Evolutionary conservation across 2,888 invertebrate genomes (phyloP).

Genomic region (Ormyrus thymus): DNA sequence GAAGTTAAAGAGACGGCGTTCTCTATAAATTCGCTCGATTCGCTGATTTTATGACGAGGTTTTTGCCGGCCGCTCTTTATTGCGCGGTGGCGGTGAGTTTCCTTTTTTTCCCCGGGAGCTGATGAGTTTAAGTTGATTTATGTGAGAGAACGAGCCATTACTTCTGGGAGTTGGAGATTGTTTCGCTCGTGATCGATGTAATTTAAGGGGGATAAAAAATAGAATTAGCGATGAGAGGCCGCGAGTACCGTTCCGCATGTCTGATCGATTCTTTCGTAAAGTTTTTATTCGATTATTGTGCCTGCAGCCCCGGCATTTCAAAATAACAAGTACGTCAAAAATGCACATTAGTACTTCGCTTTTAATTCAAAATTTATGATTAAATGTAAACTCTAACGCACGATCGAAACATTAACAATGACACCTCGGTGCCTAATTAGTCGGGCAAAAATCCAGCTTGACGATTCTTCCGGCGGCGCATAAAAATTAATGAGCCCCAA

Average conservation of each 20-base stretch:
- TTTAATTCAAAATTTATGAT: too few species aligned
- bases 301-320: too few species aligned
- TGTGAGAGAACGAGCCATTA: slow-evolving; percentile 52
- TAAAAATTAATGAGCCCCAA: slow-evolving; percentile 20
- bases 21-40: slow-evolving; percentile 48
- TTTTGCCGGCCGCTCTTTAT: slow-evolving; percentile 16
- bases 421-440: too few species aligned
- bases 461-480: background rate
- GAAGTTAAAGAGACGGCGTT: background rate
- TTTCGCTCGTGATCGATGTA: slow-evolving; percentile 40
- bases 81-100: background rate
- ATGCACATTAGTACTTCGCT: too few species aligned
- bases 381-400: too few species aligned
- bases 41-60: slow-evolving; percentile 41
- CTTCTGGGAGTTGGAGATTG: slow-evolving; percentile 11
- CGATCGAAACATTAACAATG: too few species aligned
- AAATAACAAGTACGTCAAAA: too few species aligned
- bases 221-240: background rate
- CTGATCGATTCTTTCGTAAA: too few species aligned
- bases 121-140: slow-evolving; percentile 48
- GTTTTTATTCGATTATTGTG: too few species aligned
- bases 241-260: background rate
- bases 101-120: background rate
- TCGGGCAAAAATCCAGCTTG: too few species aligned
- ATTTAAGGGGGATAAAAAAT: slow-evolving; percentile 40